phyloP scores from a whole-genome alignment of 2,888 invertebrate species.

The Leptinotarsa tumamoca region DNA sequence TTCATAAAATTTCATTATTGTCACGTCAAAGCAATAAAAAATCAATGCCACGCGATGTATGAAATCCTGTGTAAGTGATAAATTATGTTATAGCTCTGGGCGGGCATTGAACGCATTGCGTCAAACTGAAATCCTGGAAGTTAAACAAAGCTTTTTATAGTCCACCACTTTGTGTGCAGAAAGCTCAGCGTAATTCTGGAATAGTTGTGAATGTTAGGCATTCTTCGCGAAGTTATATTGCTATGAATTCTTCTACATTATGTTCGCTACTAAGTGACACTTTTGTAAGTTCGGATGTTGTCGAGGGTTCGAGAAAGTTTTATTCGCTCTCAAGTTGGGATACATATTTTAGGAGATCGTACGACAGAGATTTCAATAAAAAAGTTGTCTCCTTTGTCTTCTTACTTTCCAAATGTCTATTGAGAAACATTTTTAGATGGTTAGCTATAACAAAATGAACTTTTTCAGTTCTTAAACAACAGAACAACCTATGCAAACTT shows the following conservation, averaged over 20 bases:
- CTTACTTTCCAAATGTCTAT: too few species aligned
- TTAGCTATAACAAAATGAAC: too few species aligned
- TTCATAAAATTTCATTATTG: slow-evolving; percentile 37
- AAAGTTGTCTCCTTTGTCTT: too few species aligned
- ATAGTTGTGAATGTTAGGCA: slow-evolving; percentile 27
- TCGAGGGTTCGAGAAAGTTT: slow-evolving; percentile 8
- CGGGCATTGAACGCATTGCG: slow-evolving; percentile 35
- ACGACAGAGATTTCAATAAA: too few species aligned
- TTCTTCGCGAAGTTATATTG: slow-evolving; percentile 26
- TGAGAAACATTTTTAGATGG: too few species aligned
- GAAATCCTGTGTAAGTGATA: slow-evolving; percentile 39
- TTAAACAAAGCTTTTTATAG: slow-evolving; percentile 36
- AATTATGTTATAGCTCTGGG: slow-evolving; percentile 39
- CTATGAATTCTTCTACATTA: slow-evolving; percentile 24
- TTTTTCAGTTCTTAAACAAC: too few species aligned
- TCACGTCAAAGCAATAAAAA: slow-evolving; percentile 41
- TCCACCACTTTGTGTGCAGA: slow-evolving; percentile 26
- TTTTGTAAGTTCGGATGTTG: slow-evolving; percentile 21
- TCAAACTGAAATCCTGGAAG: slow-evolving; percentile 33
- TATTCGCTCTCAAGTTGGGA: slow-evolving; percentile 5
- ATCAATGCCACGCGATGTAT: slow-evolving; percentile 31
- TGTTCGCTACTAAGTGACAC: slow-evolving; percentile 29
- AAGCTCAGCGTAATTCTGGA: slow-evolving; percentile 22
- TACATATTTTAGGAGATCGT: slow-evolving; percentile 4
- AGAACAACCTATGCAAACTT: too few species aligned